Base-by-base conservation (phyloP, 2,797 vertebrate genomes). In the Psittacula echo region DNA sequence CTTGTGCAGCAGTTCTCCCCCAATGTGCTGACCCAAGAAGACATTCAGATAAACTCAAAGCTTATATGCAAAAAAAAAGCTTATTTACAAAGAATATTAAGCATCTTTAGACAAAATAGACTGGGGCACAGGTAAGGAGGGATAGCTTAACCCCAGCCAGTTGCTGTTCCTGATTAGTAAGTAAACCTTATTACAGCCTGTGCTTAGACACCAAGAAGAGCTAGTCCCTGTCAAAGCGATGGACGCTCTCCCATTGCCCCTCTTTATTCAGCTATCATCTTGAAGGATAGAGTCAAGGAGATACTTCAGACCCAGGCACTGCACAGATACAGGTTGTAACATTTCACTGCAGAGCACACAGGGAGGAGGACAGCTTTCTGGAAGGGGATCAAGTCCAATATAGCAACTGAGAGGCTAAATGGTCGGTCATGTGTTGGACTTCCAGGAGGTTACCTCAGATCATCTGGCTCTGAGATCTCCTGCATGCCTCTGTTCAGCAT, bases 331-430 rank as follows among this genome's bases (percentile, higher is more conserved):
- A 60, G 60, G 84, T 11, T 71, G 83, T 62, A 47, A 61, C 71
- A 10, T 88, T 91, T 86, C 82, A 22, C 18, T 37, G 71, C 34
- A 64, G 91, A 78, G 54, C 34, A 1, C 7, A 0, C 50, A 24
- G 80, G 58, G 73, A 87, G 95, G 68, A 96, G 74, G 91, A 95
- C 88, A 94, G 85, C 42, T 94, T 89, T 62, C 91, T 95, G 95
- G 93, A 94, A 65, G 50, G 84, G 3, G 9, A 58, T 89, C 90
- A 90, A 85, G 61, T 66, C 50, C 86, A 45, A 4, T 19, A 42
- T 7, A 94, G 85, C 77, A 91, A 60, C 64, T 15, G 45, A 94
- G 85, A 67, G 76, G 74, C n/a, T 87, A 45, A 88, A 67, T 6
- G 4, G 76, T 86, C 82, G 73, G 48, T 83, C 85, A n/a, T 56